Conservation (phyloP, 2,797 vertebrate species). For the Gephyroberyx darwinii region DNA sequence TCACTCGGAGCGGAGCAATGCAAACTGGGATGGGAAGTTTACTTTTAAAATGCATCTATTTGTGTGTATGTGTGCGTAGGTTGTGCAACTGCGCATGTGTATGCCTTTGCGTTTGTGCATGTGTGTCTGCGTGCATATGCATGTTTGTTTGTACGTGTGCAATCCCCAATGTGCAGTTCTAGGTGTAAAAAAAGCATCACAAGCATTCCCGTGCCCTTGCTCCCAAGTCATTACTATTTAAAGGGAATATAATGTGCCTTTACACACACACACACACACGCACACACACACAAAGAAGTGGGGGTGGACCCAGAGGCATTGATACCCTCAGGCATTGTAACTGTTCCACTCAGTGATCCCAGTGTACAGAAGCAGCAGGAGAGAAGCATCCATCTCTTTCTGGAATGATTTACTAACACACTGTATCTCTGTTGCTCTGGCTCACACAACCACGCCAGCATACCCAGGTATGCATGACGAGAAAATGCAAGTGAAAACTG, state of each 20-base stretch:
- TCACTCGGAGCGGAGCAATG: slow-evolving; percentile 35
- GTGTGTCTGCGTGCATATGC: slow-evolving; percentile 3
- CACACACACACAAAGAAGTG: slow-evolving; percentile 23
- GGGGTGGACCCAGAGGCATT: slow-evolving; percentile 48
- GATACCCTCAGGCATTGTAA: slow-evolving; percentile 67
- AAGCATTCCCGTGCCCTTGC: slow-evolving; percentile 33
- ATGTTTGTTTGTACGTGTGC: slow-evolving; percentile 16
- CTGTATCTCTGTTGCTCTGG: slow-evolving; percentile 55
- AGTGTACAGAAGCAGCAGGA: slow-evolving; percentile 57
- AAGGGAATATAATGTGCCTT: slow-evolving; percentile 50
- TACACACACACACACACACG: slow-evolving; percentile 33
- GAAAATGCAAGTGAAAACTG: slow-evolving; percentile 41
- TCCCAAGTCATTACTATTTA: slow-evolving; percentile 66
- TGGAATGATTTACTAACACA: slow-evolving; percentile 72
- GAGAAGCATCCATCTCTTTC: slow-evolving; percentile 70
- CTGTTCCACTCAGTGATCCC: slow-evolving; percentile 71
- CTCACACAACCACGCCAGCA: slow-evolving; percentile 47
- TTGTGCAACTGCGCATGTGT: slow-evolving; percentile 4
- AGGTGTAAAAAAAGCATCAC: slow-evolving; percentile 39
- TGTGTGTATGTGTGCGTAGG: background rate
- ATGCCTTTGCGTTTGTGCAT: background rate
- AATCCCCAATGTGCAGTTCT: slow-evolving; percentile 22
- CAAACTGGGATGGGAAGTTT: slow-evolving; percentile 34
- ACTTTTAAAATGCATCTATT: slow-evolving; percentile 31
- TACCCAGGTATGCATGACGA: slow-evolving; percentile 53